Evolutionary conservation across 2,888 invertebrate genomes (phyloP), one percentile per base, ranked within the genome.

Genomic region (Muscina levida): DNA sequence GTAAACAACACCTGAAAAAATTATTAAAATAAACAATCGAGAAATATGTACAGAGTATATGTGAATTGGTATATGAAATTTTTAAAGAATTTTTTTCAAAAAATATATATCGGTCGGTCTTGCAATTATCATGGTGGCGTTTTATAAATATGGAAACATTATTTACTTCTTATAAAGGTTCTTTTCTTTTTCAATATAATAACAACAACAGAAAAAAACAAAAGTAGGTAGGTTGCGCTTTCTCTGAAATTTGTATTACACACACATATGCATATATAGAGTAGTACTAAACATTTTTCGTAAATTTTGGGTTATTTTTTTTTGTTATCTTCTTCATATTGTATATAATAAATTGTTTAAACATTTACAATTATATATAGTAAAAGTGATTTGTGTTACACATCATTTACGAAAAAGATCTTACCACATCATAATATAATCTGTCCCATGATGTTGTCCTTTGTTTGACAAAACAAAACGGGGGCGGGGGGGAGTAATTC

Each of bases 151-250:
- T 53, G 53, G 53, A 53, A 22, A 22, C 67, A 77, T 70, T 42
- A 26, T 79, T 80, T 77, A 77, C 73, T 80, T 80, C 73, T 80
- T 73, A 77, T 66, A 71, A 80, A 77, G 70, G 73, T 26, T 51
- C 24, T 24, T 56, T 15, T 19, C 8, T 17, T 70, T 62, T n/a
- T n/a, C n/a, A n/a, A n/a, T n/a, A n/a, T 65, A 31, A 37, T 8
- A 48, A 56, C 10, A 65, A 65, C 46, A 67, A 31, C 31, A 26
- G 10, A 24, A 11, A 31, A 31, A 31, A n/a, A n/a, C n/a, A n/a
- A n/a, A n/a, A n/a, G n/a, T n/a, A n/a, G n/a, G n/a, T n/a, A n/a
- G n/a, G n/a, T n/a, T n/a, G n/a, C n/a, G n/a, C n/a, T 31, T 31
- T 5, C 8, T 31, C 31, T 5, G 31, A 31, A 31, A 31, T 3